Evolutionary conservation across 2,113 vertebrate species (phyloP).

Genomic region (Dasyprocta punctata): DNA sequence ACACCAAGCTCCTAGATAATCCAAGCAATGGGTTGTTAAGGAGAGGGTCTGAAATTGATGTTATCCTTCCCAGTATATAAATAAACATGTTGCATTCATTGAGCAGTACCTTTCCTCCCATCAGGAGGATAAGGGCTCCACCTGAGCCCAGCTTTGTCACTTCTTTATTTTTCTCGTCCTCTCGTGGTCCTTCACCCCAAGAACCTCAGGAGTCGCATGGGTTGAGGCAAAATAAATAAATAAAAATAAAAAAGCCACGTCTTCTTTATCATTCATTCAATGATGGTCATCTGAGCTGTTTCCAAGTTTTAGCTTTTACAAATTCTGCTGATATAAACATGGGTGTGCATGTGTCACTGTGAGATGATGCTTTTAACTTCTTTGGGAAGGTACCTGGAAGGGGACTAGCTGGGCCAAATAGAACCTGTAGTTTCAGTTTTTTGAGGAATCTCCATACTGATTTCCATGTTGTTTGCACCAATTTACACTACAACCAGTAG

Average conservation of each 20-base stretch:
- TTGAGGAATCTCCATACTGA: neutral
- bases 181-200: no score
- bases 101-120: no score
- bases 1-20: no score
- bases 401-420: neutral
- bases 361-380: neutral
- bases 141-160: no score
- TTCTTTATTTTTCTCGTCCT: no score
- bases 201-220: no score
- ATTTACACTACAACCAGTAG: neutral
- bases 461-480: neutral
- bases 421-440: neutral
- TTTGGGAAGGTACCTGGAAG: neutral
- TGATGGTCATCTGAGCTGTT: neutral
- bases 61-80: no score
- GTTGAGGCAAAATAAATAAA: no score
- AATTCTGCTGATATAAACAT: neutral
- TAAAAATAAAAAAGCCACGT: neutral
- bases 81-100: no score
- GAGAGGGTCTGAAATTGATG: no score
- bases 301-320: neutral
- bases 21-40: no score
- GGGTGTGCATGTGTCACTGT: neutral
- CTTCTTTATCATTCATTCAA: neutral
- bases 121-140: no score